phyloP scores from a whole-genome alignment of 2,797 vertebrate species.

The Enteromius viviparus region DNA sequence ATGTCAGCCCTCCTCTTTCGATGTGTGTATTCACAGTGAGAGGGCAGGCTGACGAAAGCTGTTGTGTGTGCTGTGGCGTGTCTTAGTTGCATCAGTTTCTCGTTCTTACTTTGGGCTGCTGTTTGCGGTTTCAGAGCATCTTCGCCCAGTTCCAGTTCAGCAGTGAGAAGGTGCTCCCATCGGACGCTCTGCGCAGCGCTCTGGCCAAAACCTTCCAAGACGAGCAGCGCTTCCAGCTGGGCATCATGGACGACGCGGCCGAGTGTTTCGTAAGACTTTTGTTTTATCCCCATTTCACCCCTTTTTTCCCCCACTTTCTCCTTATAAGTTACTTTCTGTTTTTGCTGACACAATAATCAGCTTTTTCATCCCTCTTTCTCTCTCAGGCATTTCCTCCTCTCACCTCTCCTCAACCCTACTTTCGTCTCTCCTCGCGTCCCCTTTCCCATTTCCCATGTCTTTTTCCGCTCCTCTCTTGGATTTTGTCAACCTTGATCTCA shows the following conservation, averaged over 20 bases:
- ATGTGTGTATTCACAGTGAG: neutral
- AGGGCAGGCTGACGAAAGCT: constrained; percentile 1
- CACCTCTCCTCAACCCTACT: neutral
- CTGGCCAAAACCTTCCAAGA: constrained; percentile 98
- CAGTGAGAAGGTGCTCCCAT: constrained; percentile 94
- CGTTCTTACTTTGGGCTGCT: neutral
- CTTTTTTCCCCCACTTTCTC: neutral
- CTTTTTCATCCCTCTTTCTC: neutral
- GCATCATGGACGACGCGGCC: constrained; percentile 97
- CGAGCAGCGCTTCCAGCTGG: constrained; percentile 96
- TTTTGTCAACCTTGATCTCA: constrained; percentile 45
- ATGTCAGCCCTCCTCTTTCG: constrained; percentile 11
- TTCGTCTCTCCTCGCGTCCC: constrained; percentile 4
- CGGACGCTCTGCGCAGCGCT: constrained; percentile 91
- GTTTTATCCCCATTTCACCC: constrained; percentile 2
- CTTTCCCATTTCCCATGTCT: neutral
- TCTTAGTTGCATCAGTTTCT: constrained; percentile 43
- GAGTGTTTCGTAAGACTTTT: constrained; percentile 92
- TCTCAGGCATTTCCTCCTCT: constrained; percentile 23
- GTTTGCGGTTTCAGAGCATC: constrained; percentile 83
- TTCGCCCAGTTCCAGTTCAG: constrained; percentile 98
- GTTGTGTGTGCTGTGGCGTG: constrained; percentile 24
- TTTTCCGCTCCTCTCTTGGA: constrained; percentile 31
- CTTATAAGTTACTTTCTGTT: constrained; percentile 1
- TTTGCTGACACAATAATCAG: constrained; percentile 26